Conservation (phyloP, 53 echinoderm and acorn worm species). For the Henricia sp. region DNA sequence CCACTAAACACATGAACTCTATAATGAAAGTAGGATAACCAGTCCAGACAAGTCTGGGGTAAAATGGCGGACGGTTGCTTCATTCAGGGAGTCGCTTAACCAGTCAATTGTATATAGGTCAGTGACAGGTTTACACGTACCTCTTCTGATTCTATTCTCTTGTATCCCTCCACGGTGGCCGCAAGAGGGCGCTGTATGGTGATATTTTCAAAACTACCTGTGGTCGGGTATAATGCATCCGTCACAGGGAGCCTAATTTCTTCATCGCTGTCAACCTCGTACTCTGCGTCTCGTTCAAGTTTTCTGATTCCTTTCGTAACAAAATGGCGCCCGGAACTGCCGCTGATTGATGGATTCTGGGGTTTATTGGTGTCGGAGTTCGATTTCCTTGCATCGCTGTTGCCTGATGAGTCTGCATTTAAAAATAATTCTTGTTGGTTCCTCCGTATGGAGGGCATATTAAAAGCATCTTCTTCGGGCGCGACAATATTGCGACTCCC, state of each 20-base stretch:
- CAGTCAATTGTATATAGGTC: too few species aligned
- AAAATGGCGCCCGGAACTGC: neutral
- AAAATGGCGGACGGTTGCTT: too few species aligned
- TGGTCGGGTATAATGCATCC: conserved; percentile 34
- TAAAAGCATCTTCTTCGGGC: neutral
- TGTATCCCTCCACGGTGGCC: conserved; percentile 47
- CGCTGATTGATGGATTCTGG: conserved; percentile 8
- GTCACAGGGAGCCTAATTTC: conserved; percentile 48
- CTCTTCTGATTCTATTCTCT: conserved; percentile 12
- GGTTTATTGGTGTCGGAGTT: conserved; percentile 31
- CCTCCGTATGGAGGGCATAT: neutral
- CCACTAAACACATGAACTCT: too few species aligned
- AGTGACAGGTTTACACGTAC: too few species aligned
- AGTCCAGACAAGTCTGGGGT: too few species aligned
- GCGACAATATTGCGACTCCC: neutral
- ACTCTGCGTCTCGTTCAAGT: neutral
- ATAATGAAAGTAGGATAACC: too few species aligned
- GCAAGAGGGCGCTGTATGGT: conserved; percentile 38
- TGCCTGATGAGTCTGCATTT: neutral
- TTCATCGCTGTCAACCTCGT: conserved; percentile 1
- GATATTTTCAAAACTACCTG: conserved; percentile 28
- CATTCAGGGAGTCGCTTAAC: too few species aligned
- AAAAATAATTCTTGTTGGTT: conserved; percentile 29
- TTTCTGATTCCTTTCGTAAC: neutral
- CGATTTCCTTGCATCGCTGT: neutral